Evolutionary conservation across 2,888 invertebrate species (phyloP).

Genomic region (Erebia aethiops): DNA sequence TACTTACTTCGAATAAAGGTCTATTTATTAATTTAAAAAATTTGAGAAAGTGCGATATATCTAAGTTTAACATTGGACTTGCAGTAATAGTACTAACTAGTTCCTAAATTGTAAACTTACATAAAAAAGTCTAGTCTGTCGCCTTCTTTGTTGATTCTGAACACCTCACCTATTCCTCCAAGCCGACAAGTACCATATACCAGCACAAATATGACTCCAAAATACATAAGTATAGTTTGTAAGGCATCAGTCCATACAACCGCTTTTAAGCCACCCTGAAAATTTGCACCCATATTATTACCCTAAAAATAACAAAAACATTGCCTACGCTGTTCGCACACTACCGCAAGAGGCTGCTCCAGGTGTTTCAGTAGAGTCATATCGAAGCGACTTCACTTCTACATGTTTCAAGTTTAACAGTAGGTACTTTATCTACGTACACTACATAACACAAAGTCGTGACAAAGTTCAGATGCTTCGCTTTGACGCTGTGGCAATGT

Average conservation of each 20-base stretch:
- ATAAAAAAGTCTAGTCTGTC: slow-evolving; percentile 88
- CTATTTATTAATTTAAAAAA: too few species aligned
- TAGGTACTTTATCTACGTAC: too few species aligned
- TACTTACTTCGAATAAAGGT: too few species aligned
- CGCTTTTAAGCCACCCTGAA: slow-evolving; percentile 89
- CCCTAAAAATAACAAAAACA: not conserved
- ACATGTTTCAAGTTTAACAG: too few species aligned
- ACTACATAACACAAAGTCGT: too few species aligned
- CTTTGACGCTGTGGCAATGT: too few species aligned
- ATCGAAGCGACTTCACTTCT: too few species aligned
- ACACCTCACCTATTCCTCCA: slow-evolving; percentile 85
- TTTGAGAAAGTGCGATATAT: too few species aligned
- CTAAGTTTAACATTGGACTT: too few species aligned
- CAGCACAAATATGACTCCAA: slow-evolving; percentile 86
- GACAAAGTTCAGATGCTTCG: too few species aligned
- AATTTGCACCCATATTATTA: not conserved
- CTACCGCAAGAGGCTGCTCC: too few species aligned
- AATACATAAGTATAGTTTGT: slow-evolving; percentile 89
- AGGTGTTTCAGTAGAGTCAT: too few species aligned
- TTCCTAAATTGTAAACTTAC: slow-evolving; percentile 65
- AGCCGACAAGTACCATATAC: slow-evolving; percentile 85
- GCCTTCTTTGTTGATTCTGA: slow-evolving; percentile 83
- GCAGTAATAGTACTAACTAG: not conserved
- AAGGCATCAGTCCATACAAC: slow-evolving; percentile 92
- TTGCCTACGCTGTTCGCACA: not conserved